Evolutionary conservation across 2,113 vertebrate species (phyloP), one percentile per base, ranked within the genome.

Genomic region (Trichechus manatus): DNA sequence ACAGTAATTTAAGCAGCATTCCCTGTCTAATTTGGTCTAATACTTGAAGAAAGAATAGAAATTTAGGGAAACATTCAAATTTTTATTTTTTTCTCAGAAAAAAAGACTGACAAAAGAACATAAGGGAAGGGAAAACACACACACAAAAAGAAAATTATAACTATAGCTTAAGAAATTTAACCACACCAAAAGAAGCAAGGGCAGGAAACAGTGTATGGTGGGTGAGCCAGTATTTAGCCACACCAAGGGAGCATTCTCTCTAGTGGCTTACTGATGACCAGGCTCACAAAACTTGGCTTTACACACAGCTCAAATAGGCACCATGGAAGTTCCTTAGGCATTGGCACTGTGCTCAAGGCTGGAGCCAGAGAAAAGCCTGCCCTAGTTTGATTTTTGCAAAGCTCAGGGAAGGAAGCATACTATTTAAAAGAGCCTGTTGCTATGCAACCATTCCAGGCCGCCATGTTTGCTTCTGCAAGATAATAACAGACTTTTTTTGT

Each of bases 391-490:
- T 10, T 36, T 96, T 79, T 93, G 44, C 74, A 63, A 92, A 94
- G 88, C 66, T 66, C 63, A 22, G 27, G 90, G 72, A 96, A 95
- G 81, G 44, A 82, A 87, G 63, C 47, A 29, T 50, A 17, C 53
- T 56, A 23, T 39, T 93, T 27, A 9, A 81, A 66, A 78, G 42
- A 87, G 50, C 50, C 66, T 84, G 70, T 27, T 78, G 61, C 64
- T 78, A 90, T 70, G 88, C 74, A 59, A 19, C 91, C 33, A 13
- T 47, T 77, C 17, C 77, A 84, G 72, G 42, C 77, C 1, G 17
- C 95, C 96, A 91, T 92, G 25, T 89, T 96, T 63, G 50, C 59
- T 96, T 79, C 50, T 19, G 44, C 31, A 59, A 63, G 72, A 53
- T 15, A 72, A 23, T 22, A 72, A 82, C 25, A 22, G 68, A 47